Evolutionary conservation across 2,113 vertebrate species (phyloP).

Genomic region (Oryzias javanicus): DNA sequence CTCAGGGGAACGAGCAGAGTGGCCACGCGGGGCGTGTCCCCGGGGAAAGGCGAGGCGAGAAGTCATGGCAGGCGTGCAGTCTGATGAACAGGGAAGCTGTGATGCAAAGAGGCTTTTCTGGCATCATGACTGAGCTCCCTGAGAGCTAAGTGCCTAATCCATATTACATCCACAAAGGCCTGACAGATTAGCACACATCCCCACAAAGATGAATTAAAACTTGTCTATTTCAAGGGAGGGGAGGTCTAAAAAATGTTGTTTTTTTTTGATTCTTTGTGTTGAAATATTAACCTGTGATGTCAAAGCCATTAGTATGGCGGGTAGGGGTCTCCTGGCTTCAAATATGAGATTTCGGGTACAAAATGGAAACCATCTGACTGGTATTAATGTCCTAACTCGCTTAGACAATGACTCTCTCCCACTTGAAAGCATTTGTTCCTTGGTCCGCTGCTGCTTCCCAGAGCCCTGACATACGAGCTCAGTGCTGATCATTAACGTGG

Average conservation of each 20-base stretch:
- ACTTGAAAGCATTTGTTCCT: conserved; percentile 42
- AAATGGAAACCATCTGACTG: conserved; percentile 72
- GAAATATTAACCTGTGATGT: conserved; percentile 62
- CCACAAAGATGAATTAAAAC: conserved; percentile 74
- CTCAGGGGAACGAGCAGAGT: conserved; percentile 47
- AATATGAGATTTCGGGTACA: conserved; percentile 58
- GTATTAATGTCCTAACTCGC: conserved; percentile 68
- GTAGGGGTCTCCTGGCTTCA: conserved; percentile 51
- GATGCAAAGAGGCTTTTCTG: conserved; percentile 73
- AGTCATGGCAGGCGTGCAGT: conserved; percentile 69
- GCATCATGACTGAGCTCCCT: conserved; percentile 65
- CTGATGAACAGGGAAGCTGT: conserved; percentile 63
- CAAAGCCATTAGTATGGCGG: conserved; percentile 70
- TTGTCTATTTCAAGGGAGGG: conserved; percentile 27
- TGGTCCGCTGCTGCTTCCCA: conserved; percentile 26
- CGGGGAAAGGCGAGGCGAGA: conserved; percentile 58
- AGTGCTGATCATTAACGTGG: conserved; percentile 21
- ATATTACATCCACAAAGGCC: conserved; percentile 73
- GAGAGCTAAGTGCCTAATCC: conserved; percentile 74
- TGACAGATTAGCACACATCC: conserved; percentile 67
- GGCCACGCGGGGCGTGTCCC: conserved; percentile 54
- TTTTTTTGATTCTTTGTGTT: conserved; percentile 57
- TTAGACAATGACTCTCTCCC: conserved; percentile 38
- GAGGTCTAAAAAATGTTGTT: conserved; percentile 29
- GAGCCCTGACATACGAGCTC: conserved; percentile 29